Base-by-base conservation (phyloP, 1,140 invertebrate species). In the Linepithema humile region DNA sequence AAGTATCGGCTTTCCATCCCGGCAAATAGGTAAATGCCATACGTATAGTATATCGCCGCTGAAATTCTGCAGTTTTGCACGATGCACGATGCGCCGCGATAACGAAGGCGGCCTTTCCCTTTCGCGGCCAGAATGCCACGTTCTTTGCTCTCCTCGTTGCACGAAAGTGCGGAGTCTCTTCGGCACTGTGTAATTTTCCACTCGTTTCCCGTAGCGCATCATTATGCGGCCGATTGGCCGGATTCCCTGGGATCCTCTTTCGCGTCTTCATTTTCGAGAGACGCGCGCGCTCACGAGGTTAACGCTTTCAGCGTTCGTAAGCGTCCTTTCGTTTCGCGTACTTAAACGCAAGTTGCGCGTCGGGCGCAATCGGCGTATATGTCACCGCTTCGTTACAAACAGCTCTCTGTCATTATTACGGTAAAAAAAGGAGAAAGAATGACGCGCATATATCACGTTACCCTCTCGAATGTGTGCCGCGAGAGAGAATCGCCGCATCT, bases 61-160 rank as follows among this genome's bases (percentile, higher is more conserved):
- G 32, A 77, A 77, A 65, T 77, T 77, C 29, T 65, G 43, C 59
- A 65, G 29, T 77, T 77, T 77, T 38, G 59, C 29, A 65, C 32
- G 62, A 77, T 62, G 45, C 57, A 53, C 59, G 84, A 87, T 83
- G 45, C 57, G 20, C 32, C 62, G 35, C 62, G 84, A 78, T 85
- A 84, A 88, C 50, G 72, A 69, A 60, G 50, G 70, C 59, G n/a
- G 73, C 64, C 73, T 88, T 88, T 88, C 86, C 82, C 85, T 88
- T 88, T 88, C 86, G 86, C 73, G 62, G 78, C 70, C 82, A 88
- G 67, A 87, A 87, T 80, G 82, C 67, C 53, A 45, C 50, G 65
- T 40, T 84, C 85, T 32, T 80, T 59, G 32, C 48, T 64, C 73
- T 84, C 75, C 75, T 67, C 85, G n/a, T 26, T 38, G 60, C 40